Base-by-base conservation (phyloP, 2,113 vertebrate genomes). In the Cephalopholis sonnerati region DNA sequence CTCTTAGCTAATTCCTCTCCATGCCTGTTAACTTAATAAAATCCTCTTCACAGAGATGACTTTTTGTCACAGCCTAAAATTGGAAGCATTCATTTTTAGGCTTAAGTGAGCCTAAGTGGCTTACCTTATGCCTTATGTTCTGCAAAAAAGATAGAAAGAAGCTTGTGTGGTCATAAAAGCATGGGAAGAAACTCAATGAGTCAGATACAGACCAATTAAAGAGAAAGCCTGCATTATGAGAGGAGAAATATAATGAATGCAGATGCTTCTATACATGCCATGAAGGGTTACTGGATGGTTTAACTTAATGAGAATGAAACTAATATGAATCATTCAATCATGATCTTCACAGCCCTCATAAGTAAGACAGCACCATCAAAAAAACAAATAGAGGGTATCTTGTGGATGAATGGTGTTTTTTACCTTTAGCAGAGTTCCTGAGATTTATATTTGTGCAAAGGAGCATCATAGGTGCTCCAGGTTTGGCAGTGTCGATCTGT, bases 21-120 rank as follows among this genome's bases (percentile, higher is more conserved):
- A 10, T 74, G 29, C 18, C 32, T 74, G 8, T 53, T 51, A 41
- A 66, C 29, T 41, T 64, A 64, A 63, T 65, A 22, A 61, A 27
- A 16, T 55, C 27, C 20, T 48, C 39, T 36, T 51, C 70, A 66
- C 16, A 29, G 27, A 41, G 46, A 50, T 55, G 4, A 36, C 32
- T 7, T 36, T 36, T 36, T 72, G 77, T 44, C 48, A 63, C 12
- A 48, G 25, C 24, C n/a, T 17, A 22, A 32, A 55, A 44, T 63
- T 32, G 13, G 67, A 62, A 69, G 59, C 9, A 61, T 51, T 12
- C 0, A 50, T 36, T 59, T 77, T 55, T 48, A 65, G 25, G 41
- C 29, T 64, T 46, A 59, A 51, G 41, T 53, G 39, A 57, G 54
- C 25, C 6, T 68, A 25, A 70, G 32, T 25, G 44, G 29, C 59